Conservation (phyloP, 2,888 invertebrate species). For the Leptopilina drosophilae region DNA sequence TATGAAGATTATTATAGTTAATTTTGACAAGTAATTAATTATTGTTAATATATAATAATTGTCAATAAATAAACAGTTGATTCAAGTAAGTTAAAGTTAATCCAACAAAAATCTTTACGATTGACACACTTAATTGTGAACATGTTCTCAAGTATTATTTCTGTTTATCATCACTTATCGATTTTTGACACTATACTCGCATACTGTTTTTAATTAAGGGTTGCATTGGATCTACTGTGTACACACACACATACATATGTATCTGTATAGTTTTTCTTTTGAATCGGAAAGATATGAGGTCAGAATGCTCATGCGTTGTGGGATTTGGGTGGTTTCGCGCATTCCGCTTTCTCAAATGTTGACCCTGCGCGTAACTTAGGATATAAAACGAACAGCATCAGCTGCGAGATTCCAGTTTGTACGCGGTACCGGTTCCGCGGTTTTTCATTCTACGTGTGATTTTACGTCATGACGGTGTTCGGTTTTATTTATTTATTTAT, state of each 20-base stretch:
- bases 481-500: not conserved
- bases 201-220: not conserved
- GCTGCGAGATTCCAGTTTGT: slow-evolving; percentile 35
- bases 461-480: slow-evolving; percentile 1
- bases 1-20: too few relatives aligned
- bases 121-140: too few relatives aligned
- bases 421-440: slow-evolving; percentile 38
- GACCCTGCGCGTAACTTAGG: slow-evolving; percentile 12
- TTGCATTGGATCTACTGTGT: not conserved
- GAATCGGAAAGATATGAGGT: slow-evolving; percentile 11
- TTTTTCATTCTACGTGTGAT: slow-evolving; percentile 23
- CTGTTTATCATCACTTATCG: too few relatives aligned
- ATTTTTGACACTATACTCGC: not conserved
- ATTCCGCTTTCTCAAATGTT: slow-evolving; percentile 19
- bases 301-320: slow-evolving; percentile 30
- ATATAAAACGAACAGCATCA: slow-evolving; percentile 16
- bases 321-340: slow-evolving; percentile 38
- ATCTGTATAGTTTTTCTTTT: not conserved
- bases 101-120: too few relatives aligned
- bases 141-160: not conserved
- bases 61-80: too few relatives aligned
- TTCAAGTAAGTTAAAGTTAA: too few relatives aligned
- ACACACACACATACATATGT: not conserved
- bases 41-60: too few relatives aligned
- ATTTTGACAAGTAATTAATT: too few relatives aligned